Base-by-base conservation (phyloP, 1,140 invertebrate species). In the Drosophila miranda region DNA sequence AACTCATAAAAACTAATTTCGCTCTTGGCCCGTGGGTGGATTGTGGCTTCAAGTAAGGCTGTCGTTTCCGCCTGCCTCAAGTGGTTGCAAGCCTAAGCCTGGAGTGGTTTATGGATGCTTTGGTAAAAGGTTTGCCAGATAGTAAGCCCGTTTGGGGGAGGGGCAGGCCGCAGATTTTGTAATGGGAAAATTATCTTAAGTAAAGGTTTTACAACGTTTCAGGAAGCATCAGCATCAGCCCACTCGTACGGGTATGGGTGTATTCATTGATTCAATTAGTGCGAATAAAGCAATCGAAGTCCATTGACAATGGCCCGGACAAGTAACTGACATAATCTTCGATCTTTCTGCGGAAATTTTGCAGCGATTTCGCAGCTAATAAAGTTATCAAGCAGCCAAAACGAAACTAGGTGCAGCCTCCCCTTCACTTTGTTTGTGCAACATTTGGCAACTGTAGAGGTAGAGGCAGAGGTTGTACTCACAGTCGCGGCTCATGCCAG, bases 401-500 rank as follows among this genome's bases (percentile, higher is more conserved):
- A 44, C 54, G 13, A 19, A 60, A 42, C 48, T 61, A 75, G 76
- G 77, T 75, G 76, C 77, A 75, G 76, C 66, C 61, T 41, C 53
- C 59, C 79, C 66, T 79, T 84, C 80, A 83, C 79, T 83, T 83
- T 67, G 42, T 52, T 34, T 52, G 13, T 42, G 14, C 14, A 28
- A 21, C 14, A 42, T 48, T 54, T 42, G 9, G 7, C 3, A 30
- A 30, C 30, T 3, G 2, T 30, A 30, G 28, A 6, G 6, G 8
- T 30, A 2, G 28, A 6, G 6, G 28, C 9, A 8, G 7, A 30
- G 30, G 26, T 28, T 13, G 52, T 84, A 90, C 89, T 90, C 66
- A 98, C 97, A 99, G 92, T 99, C 98, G 91, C 97, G 94, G 88
- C 97, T 98, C 98, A 99, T 99, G 89, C 98, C 98, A 80, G 99